Evolutionary conservation across 2,797 vertebrate genomes (phyloP), one percentile per base, ranked within the genome.

Genomic region (Poeciliopsis infans): DNA sequence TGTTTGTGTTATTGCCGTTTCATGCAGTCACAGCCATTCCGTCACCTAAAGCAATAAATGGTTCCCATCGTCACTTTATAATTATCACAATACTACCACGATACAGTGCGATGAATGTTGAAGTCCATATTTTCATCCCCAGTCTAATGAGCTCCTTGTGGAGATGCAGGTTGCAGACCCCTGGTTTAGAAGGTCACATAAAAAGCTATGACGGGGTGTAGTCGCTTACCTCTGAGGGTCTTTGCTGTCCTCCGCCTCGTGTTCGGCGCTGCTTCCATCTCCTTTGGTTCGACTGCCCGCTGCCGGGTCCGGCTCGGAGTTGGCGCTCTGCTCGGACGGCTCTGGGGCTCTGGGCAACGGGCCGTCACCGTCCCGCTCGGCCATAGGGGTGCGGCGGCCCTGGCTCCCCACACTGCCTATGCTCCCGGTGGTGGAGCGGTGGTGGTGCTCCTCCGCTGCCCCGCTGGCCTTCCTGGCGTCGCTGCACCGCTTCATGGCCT

Each of bases 401-500:
- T 95, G 94, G 8, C 95, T 95, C 53, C 91, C 88, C 0, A 82
- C 57, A 13, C 94, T 94, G 88, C 92, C 46, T 73, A 91, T 46
- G 45, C 93, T 94, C 39, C 95, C 94, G 64, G 92, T 93, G 93
- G 91, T 94, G 57, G 78, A 79, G 33, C 85, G 90, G 76, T 85
- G 90, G 76, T 89, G 91, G 75, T 87, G 88, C 73, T 85, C 83
- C 36, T 95, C 95, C 51, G 25, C 74, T 10, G 57, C 79, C 25
- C 77, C 91, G 33, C 74, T 94, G 0, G 84, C 81, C 72, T 84
- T 83, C 79, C 94, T 95, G 0, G 95, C 91, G 77, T 96, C 95
- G 0, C 92, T 96, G 85, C 94, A 93, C 28, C 94, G 93, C 84
- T 97, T 97, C 95, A 97, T 96, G 85, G 96, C 96, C 94, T 98